phyloP scores from a whole-genome alignment of 2,888 invertebrate genomes.

The Xestia c-nigrum region DNA sequence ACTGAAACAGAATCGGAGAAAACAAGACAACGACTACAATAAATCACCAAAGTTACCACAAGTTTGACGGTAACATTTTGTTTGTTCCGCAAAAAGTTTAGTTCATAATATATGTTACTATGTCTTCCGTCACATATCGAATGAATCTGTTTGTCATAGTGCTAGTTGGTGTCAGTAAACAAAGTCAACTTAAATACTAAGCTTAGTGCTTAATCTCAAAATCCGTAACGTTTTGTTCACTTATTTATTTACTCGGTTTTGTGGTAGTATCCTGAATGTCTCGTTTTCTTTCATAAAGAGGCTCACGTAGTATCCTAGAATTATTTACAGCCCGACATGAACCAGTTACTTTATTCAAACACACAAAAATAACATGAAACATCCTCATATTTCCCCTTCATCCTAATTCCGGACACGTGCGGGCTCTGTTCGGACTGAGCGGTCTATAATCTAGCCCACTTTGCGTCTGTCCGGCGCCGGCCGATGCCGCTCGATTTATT shows the following conservation, averaged over 20 bases:
- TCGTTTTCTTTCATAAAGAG: background rate
- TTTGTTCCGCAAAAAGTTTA: conserved; percentile 13
- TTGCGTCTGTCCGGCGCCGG: conserved; percentile 10
- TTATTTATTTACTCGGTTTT: background rate
- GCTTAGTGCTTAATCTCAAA: background rate
- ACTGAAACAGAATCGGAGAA: conserved; percentile 7
- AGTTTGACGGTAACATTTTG: conserved; percentile 14
- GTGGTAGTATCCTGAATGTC: background rate
- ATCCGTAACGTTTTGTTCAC: background rate
- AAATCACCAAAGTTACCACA: conserved; percentile 13
- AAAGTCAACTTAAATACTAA: too few relatives aligned
- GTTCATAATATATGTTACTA: background rate
- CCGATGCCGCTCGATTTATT: conserved; percentile 45
- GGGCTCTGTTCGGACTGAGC: conserved; percentile 26
- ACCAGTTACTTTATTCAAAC: conserved; percentile 33
- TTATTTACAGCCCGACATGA: conserved; percentile 1
- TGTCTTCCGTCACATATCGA: background rate
- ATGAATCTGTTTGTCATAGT: conserved; percentile 8
- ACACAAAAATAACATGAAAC: conserved; percentile 27
- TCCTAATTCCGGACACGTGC: conserved; percentile 46
- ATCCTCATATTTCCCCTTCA: conserved; percentile 31
- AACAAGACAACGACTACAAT: conserved; percentile 6
- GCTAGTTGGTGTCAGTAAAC: background rate
- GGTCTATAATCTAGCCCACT: conserved; percentile 59
- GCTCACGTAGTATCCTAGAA: background rate